Evolutionary conservation across 92 coral and sea anemone species (phyloP).

Genomic region (Zoanthus sociatus): DNA sequence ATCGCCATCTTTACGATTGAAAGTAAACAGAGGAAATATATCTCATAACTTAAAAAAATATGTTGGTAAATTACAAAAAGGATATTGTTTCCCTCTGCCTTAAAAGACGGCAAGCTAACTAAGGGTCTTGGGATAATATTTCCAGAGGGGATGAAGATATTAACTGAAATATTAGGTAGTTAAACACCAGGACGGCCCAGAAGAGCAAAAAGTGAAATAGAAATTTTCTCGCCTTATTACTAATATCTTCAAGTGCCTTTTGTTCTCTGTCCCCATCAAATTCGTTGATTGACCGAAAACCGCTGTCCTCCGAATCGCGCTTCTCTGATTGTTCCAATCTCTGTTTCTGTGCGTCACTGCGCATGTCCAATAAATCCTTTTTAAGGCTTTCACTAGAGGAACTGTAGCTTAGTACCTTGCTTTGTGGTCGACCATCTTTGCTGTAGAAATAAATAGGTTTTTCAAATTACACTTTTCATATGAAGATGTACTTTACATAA

Average conservation of each 20-base stretch:
- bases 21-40: too few relatives aligned
- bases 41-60: too few relatives aligned
- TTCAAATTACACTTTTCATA: not conserved
- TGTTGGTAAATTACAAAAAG: too few relatives aligned
- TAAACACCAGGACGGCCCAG: constrained; percentile 37
- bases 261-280: constrained; percentile 34
- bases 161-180: constrained; percentile 18
- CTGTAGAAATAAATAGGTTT: not conserved
- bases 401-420: constrained; percentile 37
- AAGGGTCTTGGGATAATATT: constrained; percentile 27
- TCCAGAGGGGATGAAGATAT: constrained; percentile 16
- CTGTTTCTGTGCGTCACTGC: constrained; percentile 29
- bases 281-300: constrained; percentile 42
- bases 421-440: constrained; percentile 41
- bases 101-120: not conserved
- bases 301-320: constrained; percentile 45
- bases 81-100: too few relatives aligned
- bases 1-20: too few relatives aligned
- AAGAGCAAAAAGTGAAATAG: constrained; percentile 35
- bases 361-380: constrained; percentile 23
- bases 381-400: constrained; percentile 43
- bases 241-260: constrained; percentile 13
- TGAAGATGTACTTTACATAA: too few relatives aligned
- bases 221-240: constrained; percentile 53
- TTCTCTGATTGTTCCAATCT: constrained; percentile 18